Conservation (phyloP, 2,797 vertebrate species). For the Malacoctenus gilli region DNA sequence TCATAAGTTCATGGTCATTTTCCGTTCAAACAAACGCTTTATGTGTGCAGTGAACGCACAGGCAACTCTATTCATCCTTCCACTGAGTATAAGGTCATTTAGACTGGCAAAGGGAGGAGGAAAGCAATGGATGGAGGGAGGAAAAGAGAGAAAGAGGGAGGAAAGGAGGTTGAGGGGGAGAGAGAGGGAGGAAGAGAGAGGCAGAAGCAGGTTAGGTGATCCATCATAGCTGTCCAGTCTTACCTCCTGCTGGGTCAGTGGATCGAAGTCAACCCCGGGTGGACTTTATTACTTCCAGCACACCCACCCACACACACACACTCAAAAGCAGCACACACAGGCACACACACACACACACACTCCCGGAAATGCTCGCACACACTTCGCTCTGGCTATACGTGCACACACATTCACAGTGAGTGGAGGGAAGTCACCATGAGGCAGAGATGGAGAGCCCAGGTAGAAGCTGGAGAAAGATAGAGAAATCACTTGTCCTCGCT, state of each 20-base stretch:
- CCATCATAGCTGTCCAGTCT: slow-evolving; percentile 92
- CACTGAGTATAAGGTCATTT: slow-evolving; percentile 72
- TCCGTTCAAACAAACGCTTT: slow-evolving; percentile 66
- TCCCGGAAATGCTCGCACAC: slow-evolving; percentile 33
- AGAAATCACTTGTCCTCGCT: slow-evolving; percentile 80
- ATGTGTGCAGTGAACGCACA: slow-evolving; percentile 65
- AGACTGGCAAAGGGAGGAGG: slow-evolving; percentile 72
- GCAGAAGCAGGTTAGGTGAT: slow-evolving; percentile 86
- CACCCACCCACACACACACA: slow-evolving; percentile 61
- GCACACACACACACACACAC: slow-evolving; percentile 22
- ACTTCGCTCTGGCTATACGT: slow-evolving; percentile 15
- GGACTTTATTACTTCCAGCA: slow-evolving; percentile 92
- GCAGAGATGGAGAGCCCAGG: slow-evolving; percentile 69
- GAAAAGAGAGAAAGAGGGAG: slow-evolving; percentile 51
- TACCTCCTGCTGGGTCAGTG: slow-evolving; percentile 89
- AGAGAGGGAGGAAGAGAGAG: slow-evolving; percentile 70
- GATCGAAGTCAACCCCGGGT: slow-evolving; percentile 89
- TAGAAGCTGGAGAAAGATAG: slow-evolving; percentile 71
- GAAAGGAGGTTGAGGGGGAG: slow-evolving; percentile 68
- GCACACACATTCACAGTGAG: slow-evolving; percentile 34
- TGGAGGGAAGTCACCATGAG: slow-evolving; percentile 80
- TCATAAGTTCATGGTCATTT: slow-evolving; percentile 66
- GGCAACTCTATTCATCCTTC: slow-evolving; percentile 72
- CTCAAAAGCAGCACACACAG: slow-evolving; percentile 22
- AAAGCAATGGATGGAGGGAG: slow-evolving; percentile 53